Evolutionary conservation across 1,140 invertebrate genomes (phyloP), one percentile per base, ranked within the genome.

Genomic region (Nymphalis io): DNA sequence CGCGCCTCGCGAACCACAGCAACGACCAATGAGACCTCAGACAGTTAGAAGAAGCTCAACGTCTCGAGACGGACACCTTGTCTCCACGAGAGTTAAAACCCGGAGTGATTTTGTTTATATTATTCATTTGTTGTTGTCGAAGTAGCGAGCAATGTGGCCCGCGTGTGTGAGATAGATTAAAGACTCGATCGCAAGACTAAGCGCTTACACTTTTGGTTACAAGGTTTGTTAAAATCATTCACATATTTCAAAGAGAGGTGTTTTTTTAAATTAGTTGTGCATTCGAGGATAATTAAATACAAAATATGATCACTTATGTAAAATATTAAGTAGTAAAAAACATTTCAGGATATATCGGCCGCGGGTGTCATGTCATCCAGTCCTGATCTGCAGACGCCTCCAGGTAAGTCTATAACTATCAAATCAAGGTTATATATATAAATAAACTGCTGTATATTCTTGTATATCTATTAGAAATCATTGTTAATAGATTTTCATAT

Each of bases 351-450:
- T 20, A 16, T n/a, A 15, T n/a, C 8, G 27, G 18, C 4, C n/a
- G n/a, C 23, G 16, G n/a, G 11, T 12, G 27, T 38, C 15, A 79
- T 79, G 77, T 79, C 77, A 10, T 44, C 39, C 10, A 79, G 70
- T 40, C 74, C 74, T 11, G 77, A 79, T 20, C 64, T 67, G 8
- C 70, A 68, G n/a, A 33, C 70, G 3, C 64, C 74, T n/a, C 74
- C 74, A 79, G 76, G 76, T 79, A 62, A 58, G 6, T 18, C 16
- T 6, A 42, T 42, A 33, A 33, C 27, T 33, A 1, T 33, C n/a
- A n/a, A n/a, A n/a, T n/a, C n/a, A n/a, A n/a, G n/a, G n/a, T n/a
- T n/a, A n/a, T n/a, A n/a, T n/a, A n/a, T n/a, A n/a, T n/a, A n/a
- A n/a, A n/a, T n/a, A n/a, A n/a, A n/a, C n/a, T n/a, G n/a, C n/a